Base-by-base conservation (phyloP, 1,140 invertebrate genomes). In the Drosophila nasuta region DNA sequence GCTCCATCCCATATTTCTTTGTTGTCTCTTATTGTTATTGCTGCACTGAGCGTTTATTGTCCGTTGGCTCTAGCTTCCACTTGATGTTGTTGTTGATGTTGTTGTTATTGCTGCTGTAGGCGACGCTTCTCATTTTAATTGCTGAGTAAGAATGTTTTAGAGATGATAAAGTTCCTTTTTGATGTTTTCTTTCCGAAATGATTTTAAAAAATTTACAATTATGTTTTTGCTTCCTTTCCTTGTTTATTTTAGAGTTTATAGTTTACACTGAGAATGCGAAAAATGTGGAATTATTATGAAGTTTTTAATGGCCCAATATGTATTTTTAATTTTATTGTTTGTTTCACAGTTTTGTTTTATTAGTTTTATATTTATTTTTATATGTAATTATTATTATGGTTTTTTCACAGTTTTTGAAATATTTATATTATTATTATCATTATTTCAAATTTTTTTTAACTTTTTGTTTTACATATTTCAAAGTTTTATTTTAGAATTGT, bases 81-180 rank as follows among this genome's bases (percentile, higher is more conserved):
- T 48, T 63, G 49, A 11, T 71, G 73, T 7, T 70, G 60, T 41
- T 63, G 54, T 20, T 71, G 73, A 5, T 70, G 60, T 41, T 63
- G 54, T 20, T 70, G 11, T 15, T 74, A 13, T 48, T 73, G 59
- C 46, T 77, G 71, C 54, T 59, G 52, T 41, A 79, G 79, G 67
- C 51, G 33, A 75, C 59, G 69, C 46, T 57, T 25, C 60, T 83
- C 81, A 91, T 89, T 86, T 90, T 87, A 79, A 58, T 65, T 72
- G 30, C 43, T 67, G n/a, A 46, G n/a, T 75, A 15, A 35, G 10
- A n/a, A 28, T 35, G 4, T 48, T 35, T 4, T 48, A 48, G 1
- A 10, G 46, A 17, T 48, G 46, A 17, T 48, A 10, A 48, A 6
- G 46, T 48, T 48, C 58, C 45, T 63, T 41, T 25, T 74, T 33